A percentile compares a stretch with the other conserved stretches of the same genome.
Evolutionary conservation across 2,888 invertebrate species (phyloP).

Genomic region (Tethea ocularis): DNA sequence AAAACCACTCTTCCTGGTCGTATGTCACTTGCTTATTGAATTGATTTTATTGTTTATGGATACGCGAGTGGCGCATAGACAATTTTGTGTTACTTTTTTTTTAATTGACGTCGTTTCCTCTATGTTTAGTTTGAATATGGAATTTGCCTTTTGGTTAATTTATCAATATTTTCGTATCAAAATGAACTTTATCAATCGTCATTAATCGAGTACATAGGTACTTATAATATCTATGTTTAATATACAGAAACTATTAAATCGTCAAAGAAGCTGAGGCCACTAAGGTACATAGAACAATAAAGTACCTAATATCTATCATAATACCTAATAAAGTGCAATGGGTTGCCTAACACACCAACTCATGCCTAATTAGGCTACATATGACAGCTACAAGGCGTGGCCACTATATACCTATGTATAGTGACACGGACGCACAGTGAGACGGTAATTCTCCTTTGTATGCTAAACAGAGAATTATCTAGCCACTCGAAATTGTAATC

Average conservation of each 20-base stretch:
- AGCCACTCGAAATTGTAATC: constrained; percentile 82
- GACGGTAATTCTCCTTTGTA: constrained; percentile 82
- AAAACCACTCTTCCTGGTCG: constrained; percentile 60
- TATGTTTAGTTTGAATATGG: constrained; percentile 26
- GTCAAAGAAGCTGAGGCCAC: constrained; percentile 13
- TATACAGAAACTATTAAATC: neutral
- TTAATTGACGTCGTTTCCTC: constrained; percentile 44
- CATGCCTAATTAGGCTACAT: constrained; percentile 80
- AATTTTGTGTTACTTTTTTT: constrained; percentile 37
- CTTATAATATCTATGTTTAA: too few relatives aligned
- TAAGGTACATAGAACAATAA: constrained; percentile 3
- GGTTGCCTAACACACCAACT: constrained; percentile 52
- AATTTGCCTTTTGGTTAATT: too few relatives aligned
- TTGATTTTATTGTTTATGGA: constrained; percentile 60
- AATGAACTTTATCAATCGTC: too few relatives aligned
- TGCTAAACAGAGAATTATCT: constrained; percentile 82
- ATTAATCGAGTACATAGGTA: too few relatives aligned
- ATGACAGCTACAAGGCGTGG: constrained; percentile 82
- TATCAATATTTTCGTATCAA: neutral
- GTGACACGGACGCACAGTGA: constrained; percentile 72
- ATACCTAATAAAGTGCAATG: constrained; percentile 42
- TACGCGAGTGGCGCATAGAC: constrained; percentile 42
- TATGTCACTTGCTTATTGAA: constrained; percentile 16
- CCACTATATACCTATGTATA: constrained; percentile 65
- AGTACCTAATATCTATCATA: constrained; percentile 37